Conservation (phyloP, 2,888 invertebrate genomes). For the Gymnocheta viridis region DNA sequence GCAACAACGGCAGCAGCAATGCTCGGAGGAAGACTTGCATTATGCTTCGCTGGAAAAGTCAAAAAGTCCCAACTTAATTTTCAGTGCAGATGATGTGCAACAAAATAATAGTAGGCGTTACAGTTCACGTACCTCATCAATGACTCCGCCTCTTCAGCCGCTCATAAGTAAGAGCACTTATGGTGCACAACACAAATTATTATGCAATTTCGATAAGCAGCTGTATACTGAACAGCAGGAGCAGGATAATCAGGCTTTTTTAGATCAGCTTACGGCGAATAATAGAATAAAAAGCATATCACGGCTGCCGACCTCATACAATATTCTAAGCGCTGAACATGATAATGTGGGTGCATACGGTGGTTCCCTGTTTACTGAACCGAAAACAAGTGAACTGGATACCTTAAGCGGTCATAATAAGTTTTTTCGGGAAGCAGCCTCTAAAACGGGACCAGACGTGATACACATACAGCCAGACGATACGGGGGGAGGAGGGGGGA, state of each 20-base stretch:
- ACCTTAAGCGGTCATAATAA: constrained; percentile 69
- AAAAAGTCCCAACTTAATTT: constrained; percentile 31
- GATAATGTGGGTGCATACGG: neutral
- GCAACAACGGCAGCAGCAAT: constrained; percentile 31
- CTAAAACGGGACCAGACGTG: constrained; percentile 75
- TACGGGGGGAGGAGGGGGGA: constrained; percentile 77
- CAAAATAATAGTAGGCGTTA: constrained; percentile 1
- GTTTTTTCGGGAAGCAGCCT: constrained; percentile 80
- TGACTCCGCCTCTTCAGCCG: neutral
- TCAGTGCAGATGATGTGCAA: constrained; percentile 6
- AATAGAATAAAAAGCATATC: constrained; percentile 4
- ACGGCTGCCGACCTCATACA: neutral
- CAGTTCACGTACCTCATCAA: constrained; percentile 13
- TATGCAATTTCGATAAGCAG: neutral
- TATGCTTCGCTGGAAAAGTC: constrained; percentile 32
- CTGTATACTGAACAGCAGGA: constrained; percentile 4
- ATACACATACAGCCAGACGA: constrained; percentile 77
- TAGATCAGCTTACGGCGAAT: constrained; percentile 4
- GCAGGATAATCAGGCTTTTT: neutral
- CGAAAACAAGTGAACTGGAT: constrained; percentile 48
- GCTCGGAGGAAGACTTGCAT: constrained; percentile 19
- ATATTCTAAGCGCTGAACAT: constrained; percentile 17
- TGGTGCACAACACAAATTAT: constrained; percentile 3
- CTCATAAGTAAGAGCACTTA: neutral
- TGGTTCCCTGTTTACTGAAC: neutral